Base-by-base conservation (phyloP, 2,888 invertebrate genomes). In the Fissipunctia ypsillon region DNA sequence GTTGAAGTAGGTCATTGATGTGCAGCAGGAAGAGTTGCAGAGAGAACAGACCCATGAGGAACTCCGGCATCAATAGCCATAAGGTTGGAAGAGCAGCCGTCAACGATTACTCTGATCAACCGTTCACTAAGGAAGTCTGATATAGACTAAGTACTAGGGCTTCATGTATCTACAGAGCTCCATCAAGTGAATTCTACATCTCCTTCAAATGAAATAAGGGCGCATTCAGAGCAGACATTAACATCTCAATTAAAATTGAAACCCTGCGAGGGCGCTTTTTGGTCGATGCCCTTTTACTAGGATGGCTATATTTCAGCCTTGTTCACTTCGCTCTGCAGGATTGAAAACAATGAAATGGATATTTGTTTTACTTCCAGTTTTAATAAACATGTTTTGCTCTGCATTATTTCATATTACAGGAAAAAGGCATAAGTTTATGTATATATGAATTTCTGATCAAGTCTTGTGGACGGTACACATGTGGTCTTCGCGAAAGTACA, bases 161-260 rank as follows among this genome's bases (percentile, higher is more conserved):
- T n/a, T n/a, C n/a, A n/a, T n/a, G n/a, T n/a, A 54, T 19, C 12
- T 43, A 3, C 16, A 22, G 28, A 70, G 48, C 43, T 50, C 31
- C 59, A 41, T 52, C 80, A 54, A 16, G 28, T 54, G 43, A 74
- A 31, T 54, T 54, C 38, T 43, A 70, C 41, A 78, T 41, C 35
- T 71, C 22, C 59, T 73, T 56, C 64, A 66, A 19, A 73, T 61
- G 50, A 48, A 56, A 63, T 56, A 54, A 50, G 45, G 31, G 43
- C 43, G 61, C 66, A 73, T 56, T 43, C 66, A 66, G 41, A 54
- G 25, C 52, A 14, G 6, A n/a, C 45, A 64, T 68, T 64, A 64
- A 81, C 59, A 81, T 75, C 45, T 80, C 59, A 64, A 75, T 78
- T 78, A 81, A 60, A 52, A 75, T n/a, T 59, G 59, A 68, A 80